These are phyloP conservation scores for Boloria selene DNA, from an alignment of 2,888 invertebrate species.

Conservation along the genomic window DNA sequence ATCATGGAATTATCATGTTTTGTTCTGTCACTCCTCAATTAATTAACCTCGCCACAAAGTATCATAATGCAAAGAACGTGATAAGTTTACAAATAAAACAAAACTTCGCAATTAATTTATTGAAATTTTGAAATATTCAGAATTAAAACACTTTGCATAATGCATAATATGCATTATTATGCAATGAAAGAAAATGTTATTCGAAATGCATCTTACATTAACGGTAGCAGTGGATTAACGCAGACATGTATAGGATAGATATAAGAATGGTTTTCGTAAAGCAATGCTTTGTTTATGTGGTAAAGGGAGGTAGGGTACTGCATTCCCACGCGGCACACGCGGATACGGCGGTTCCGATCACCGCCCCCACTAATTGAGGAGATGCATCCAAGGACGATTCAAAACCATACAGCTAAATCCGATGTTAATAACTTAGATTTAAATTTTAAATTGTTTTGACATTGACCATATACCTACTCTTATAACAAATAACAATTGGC, in stretches of 20 bases:
- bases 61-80: constrained; percentile 14
- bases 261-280: constrained; percentile 34
- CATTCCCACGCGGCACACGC: constrained; percentile 70
- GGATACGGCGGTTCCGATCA: constrained; percentile 74
- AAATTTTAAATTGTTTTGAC: constrained; percentile 7
- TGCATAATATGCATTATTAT: not conserved
- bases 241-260: constrained; percentile 13
- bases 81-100: constrained; percentile 11
- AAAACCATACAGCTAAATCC: constrained; percentile 32
- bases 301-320: constrained; percentile 58
- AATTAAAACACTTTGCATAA: not conserved
- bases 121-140: too few relatives aligned
- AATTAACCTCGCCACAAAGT: constrained; percentile 32
- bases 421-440: constrained; percentile 5
- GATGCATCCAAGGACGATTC: constrained; percentile 58
- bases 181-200: constrained; percentile 5
- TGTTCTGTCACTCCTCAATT: too few relatives aligned
- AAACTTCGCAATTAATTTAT: not conserved
- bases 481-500: too few relatives aligned
- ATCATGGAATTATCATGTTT: too few relatives aligned
- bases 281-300: constrained; percentile 48
- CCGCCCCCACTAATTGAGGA: constrained; percentile 74
- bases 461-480: not conserved
- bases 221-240: not conserved
- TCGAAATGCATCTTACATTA: not conserved